A percentile compares a stretch with the other conserved stretches of the same genome.
These are phyloP conservation scores for Schrankia costaestrigalis DNA, from an alignment of 2,888 invertebrate genomes.

Conservation along the genomic window DNA sequence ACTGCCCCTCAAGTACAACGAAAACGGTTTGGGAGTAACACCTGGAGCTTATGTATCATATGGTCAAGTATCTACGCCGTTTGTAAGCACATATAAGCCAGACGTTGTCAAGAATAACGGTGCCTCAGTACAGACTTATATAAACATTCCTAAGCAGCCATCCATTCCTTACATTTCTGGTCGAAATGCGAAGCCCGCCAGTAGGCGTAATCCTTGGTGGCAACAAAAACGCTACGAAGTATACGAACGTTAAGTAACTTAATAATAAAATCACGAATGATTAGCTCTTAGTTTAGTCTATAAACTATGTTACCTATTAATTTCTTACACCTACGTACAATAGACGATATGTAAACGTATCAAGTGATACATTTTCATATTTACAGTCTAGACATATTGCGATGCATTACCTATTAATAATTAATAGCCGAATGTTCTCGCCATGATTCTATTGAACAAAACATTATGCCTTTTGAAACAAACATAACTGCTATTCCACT, in stretches of 20 bases:
- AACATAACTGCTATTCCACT: no score
- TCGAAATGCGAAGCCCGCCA: slow-evolving; percentile 14
- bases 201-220: slow-evolving; percentile 45
- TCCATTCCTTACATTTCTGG: slow-evolving; percentile 27
- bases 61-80: no score
- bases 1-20: no score
- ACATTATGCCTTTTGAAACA: no score
- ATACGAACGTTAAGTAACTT: slow-evolving; percentile 33
- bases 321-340: background rate
- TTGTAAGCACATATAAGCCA: no score
- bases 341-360: slow-evolving; percentile 27
- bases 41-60: slow-evolving; percentile 23
- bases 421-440: slow-evolving; percentile 29
- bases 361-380: slow-evolving; percentile 29
- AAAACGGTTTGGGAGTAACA: slow-evolving; percentile 10
- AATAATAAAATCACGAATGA: background rate
- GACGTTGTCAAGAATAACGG: no score
- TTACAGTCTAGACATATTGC: slow-evolving; percentile 10
- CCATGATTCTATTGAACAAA: no score
- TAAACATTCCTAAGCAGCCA: slow-evolving; percentile 38
- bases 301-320: no score
- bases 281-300: no score
- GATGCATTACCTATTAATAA: slow-evolving; percentile 28
- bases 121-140: slow-evolving; percentile 39
- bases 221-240: slow-evolving; percentile 43